Base-by-base conservation (phyloP, 2,113 vertebrate species). In the Recurvirostra avosetta region DNA sequence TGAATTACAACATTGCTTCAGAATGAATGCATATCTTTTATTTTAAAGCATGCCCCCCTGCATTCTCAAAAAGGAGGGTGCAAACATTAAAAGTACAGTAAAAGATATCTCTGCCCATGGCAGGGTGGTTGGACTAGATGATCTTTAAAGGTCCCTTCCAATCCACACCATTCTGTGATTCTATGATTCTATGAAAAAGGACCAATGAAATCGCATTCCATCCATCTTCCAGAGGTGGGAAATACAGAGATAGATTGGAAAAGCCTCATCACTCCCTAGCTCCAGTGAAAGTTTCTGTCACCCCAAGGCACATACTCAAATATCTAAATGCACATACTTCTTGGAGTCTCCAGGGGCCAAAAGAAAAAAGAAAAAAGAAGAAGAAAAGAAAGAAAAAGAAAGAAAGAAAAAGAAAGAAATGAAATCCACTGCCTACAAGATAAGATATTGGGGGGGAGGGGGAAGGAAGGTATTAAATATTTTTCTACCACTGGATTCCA, bases 401-500 rank as follows among this genome's bases (percentile, higher is more conserved):
- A 1, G 11, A 32, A 21, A 3, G 6, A 8, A 5, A 11, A 5
- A 8, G 5, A 3, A 12, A 4, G 1, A 2, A 0, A 27, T 40
- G 0, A 38, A 43, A 55, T 27, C 17, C 15, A 49, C 5, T 18
- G 7, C 22, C 6, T 62, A 18, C 11, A 82, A 61, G 5, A 15
- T 40, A 62, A 66, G 12, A 56, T 52, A 74, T 14, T 32, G 6
- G 11, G 1, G 4, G 5, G 8, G 8, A 18, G 20, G 21, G 49
- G 6, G 65, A 80, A 63, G 5, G 16, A 40, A 72, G 19, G 3
- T 47, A 34, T 86, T 52, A 56, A 56, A 36, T 3, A 9, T 25
- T 88, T 78, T 71, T 58, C 41, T 75, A 45, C 23, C 62, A 23
- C 6, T 41, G 30, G 4, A 38, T 87, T 92, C 29, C 23, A 40